phyloP scores from a whole-genome alignment of 2,113 vertebrate genomes.

The Otus sunia region DNA sequence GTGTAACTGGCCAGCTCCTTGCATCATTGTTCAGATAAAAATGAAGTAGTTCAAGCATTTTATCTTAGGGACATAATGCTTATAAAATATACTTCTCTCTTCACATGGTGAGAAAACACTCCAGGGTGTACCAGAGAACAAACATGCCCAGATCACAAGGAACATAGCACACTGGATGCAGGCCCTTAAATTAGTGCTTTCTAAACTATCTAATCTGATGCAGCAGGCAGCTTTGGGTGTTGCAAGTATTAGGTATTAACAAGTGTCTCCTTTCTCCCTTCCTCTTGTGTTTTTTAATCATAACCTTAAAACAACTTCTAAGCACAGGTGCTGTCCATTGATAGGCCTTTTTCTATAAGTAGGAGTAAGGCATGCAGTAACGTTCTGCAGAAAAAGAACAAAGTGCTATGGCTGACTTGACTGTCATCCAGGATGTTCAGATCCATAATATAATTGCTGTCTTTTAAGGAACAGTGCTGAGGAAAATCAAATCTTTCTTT shows the following conservation, averaged over 20 bases:
- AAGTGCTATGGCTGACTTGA: background rate
- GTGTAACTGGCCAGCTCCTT: background rate
- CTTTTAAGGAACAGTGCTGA: background rate
- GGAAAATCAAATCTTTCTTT: background rate
- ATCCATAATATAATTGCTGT: background rate
- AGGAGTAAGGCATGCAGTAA: background rate
- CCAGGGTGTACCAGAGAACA: background rate
- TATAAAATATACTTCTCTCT: conserved; percentile 60
- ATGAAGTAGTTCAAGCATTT: conserved; percentile 52
- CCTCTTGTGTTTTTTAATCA: background rate
- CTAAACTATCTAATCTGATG: conserved; percentile 19
- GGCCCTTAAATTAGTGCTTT: conserved; percentile 58
- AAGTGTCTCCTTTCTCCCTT: background rate
- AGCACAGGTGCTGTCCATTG: background rate
- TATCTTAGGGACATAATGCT: conserved; percentile 34
- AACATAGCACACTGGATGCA: background rate
- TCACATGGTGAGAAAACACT: background rate
- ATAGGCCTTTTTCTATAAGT: background rate
- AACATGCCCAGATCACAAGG: conserved; percentile 23
- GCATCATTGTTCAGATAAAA: conserved; percentile 60
- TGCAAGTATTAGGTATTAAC: background rate
- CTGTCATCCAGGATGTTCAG: background rate
- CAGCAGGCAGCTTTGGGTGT: background rate
- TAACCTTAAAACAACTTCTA: background rate
- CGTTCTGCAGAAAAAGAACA: background rate